These are phyloP conservation scores for Tragelaphus scriptus DNA, from an alignment of 2,113 vertebrate genomes.

Conservation along the genomic window DNA sequence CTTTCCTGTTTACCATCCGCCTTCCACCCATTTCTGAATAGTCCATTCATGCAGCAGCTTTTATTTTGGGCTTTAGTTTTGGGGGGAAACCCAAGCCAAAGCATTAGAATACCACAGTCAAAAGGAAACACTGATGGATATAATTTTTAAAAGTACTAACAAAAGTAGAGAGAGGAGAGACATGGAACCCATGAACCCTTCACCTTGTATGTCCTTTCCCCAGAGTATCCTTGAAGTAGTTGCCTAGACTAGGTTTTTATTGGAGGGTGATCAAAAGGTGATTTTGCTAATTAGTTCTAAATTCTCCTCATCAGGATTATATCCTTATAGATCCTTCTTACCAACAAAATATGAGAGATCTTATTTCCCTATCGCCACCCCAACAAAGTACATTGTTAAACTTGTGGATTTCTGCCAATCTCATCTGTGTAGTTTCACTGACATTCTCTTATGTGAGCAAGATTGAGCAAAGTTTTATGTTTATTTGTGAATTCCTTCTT, in stretches of 20 bases:
- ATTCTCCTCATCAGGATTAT: not conserved
- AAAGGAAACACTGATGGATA: not conserved
- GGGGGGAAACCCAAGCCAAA: not conserved
- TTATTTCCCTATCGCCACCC: not conserved
- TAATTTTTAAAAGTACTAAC: not conserved
- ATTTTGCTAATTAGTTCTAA: not conserved
- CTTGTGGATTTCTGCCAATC: not conserved
- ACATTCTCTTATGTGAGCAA: not conserved
- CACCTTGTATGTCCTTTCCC: accelerated
- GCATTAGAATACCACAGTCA: not conserved
- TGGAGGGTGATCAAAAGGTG: not conserved
- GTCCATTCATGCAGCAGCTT: not conserved
- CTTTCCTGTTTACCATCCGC: not conserved
- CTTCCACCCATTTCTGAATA: not conserved
- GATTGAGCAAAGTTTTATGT: not conserved
- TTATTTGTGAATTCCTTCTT: not conserved
- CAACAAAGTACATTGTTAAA: not conserved
- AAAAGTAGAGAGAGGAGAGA: not conserved
- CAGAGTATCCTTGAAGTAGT: not conserved
- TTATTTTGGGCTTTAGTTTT: not conserved
- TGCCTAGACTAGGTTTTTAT: not conserved
- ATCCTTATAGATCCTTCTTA: not conserved
- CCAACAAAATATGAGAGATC: not conserved
- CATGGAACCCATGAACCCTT: not conserved
- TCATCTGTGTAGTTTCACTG: not conserved